Base-by-base conservation (phyloP, 2,797 vertebrate genomes). In the Pangasius mekongensis region DNA sequence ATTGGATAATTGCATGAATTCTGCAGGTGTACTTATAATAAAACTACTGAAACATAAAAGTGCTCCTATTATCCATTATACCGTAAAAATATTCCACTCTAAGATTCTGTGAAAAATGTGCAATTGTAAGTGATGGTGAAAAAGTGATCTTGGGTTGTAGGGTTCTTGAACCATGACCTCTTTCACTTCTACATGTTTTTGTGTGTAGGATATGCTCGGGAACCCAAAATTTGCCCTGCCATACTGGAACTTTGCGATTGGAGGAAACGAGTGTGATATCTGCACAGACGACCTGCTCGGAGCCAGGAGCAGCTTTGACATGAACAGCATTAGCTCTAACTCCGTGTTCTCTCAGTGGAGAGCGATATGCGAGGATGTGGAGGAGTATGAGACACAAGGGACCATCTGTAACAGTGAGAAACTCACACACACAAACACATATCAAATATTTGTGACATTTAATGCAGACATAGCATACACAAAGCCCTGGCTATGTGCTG, bases 211-310 rank as follows among this genome's bases (percentile, higher is more conserved):
- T 86, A 98, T 99, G 97, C 91, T 99, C 47, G 95, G 94, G 3
- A 95, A 99, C 43, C 93, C 97, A 8, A 94, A 94, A 6, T 99
- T 99, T 73, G 97, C 97, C 76, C 95, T 99, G 39, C 98, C 98
- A 0, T 99, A 98, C 93, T 99, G 98, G 98, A 99, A 99, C 94
- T 99, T 99, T 92, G 98, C 98, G 66, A 98, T 97, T 3, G 98
- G 98, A 27, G 97, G 96, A 92, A 98, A 95, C 2, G 93, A 95
- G 0, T 99, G 98, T 58, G 97, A 99, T 90, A 97, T 99, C 93
- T 99, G 98, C 93, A 98, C 96, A 0, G 98, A 99, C 77, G 97
- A 99, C 88, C 92, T 99, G 90, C 94, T 99, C 93, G 98, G 98
- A 83, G 97, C 98, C 9, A 95, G 97, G 94, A 99, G 97, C 95